These are phyloP conservation scores for Hemicentrotus pulcherrimus DNA, from an alignment of 35 echinoderm and acorn worm genomes.

Conservation along the genomic window DNA sequence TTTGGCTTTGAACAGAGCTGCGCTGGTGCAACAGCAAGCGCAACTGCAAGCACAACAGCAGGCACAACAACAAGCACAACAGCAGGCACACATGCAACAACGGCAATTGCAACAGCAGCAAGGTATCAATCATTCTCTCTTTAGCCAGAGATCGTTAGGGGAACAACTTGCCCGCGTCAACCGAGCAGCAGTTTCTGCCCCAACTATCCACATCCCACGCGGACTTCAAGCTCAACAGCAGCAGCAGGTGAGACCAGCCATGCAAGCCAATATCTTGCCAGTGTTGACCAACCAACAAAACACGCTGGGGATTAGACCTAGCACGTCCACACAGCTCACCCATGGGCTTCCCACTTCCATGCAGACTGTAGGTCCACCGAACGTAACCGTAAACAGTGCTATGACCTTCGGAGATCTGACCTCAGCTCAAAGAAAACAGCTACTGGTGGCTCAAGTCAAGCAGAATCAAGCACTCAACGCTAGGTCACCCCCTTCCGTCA, in stretches of 20 bases:
- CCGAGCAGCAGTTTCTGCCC: neutral
- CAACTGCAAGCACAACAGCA: neutral
- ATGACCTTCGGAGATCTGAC: conserved; percentile 43
- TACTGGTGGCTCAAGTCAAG: neutral
- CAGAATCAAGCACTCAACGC: neutral
- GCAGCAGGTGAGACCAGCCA: neutral
- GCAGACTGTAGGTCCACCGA: neutral
- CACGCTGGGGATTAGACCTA: neutral
- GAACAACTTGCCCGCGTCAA: neutral
- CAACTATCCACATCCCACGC: neutral
- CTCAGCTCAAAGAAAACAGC: neutral
- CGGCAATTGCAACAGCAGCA: neutral
- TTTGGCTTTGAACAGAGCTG: neutral
- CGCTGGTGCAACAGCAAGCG: neutral
- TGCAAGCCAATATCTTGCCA: conserved; percentile 42
- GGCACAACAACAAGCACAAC: neutral
- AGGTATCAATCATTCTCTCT: neutral
- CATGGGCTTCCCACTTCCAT: neutral
- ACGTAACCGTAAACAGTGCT: neutral
- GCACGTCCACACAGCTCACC: neutral
- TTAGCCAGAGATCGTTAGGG: neutral
- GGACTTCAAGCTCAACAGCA: neutral
- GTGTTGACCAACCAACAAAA: conserved; percentile 10
- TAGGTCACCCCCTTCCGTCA: neutral
- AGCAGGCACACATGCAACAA: neutral